These are phyloP conservation scores for Phyto melanocephala DNA, from an alignment of 2,888 invertebrate genomes.

Conservation along the genomic window DNA sequence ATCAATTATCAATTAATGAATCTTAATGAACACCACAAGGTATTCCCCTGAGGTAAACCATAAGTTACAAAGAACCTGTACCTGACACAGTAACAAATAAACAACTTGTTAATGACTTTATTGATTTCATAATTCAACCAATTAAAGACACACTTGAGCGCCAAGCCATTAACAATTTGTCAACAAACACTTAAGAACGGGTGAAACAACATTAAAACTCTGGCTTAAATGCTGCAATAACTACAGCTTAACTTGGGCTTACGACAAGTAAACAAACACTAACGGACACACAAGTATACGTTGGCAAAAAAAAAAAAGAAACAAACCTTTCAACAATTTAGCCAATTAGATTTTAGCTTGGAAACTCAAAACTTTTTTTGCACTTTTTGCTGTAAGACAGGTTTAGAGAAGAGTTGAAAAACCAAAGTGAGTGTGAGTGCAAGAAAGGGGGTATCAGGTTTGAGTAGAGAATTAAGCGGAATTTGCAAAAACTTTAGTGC, in stretches of 20 bases:
- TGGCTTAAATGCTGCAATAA: slow-evolving; percentile 13
- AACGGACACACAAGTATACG: neutral
- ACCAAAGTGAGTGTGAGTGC: slow-evolving; percentile 28
- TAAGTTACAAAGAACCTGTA: neutral
- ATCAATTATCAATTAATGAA: slow-evolving; percentile 41
- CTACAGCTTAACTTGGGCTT: neutral
- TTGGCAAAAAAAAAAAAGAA: slow-evolving; percentile 2
- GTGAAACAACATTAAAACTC: neutral
- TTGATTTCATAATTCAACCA: slow-evolving; percentile 67
- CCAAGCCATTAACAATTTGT: slow-evolving; percentile 50
- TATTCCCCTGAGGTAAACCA: neutral
- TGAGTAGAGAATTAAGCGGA: slow-evolving; percentile 4
- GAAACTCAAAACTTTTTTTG: slow-evolving; percentile 35
- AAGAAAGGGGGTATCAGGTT: slow-evolving; percentile 34
- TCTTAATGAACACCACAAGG: slow-evolving; percentile 1
- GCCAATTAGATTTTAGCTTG: slow-evolving; percentile 57
- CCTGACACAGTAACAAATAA: slow-evolving; percentile 33
- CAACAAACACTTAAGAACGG: slow-evolving; percentile 26
- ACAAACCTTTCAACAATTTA: slow-evolving; percentile 16
- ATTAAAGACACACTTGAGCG: slow-evolving; percentile 65
- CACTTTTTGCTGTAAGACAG: slow-evolving; percentile 13
- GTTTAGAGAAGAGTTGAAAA: slow-evolving; percentile 47
- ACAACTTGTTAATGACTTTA: slow-evolving; percentile 63
- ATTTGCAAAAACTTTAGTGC: slow-evolving; percentile 43
- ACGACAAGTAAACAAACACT: slow-evolving; percentile 1